Conservation (phyloP, 1,140 invertebrate species). For the Drosophila busckii region DNA sequence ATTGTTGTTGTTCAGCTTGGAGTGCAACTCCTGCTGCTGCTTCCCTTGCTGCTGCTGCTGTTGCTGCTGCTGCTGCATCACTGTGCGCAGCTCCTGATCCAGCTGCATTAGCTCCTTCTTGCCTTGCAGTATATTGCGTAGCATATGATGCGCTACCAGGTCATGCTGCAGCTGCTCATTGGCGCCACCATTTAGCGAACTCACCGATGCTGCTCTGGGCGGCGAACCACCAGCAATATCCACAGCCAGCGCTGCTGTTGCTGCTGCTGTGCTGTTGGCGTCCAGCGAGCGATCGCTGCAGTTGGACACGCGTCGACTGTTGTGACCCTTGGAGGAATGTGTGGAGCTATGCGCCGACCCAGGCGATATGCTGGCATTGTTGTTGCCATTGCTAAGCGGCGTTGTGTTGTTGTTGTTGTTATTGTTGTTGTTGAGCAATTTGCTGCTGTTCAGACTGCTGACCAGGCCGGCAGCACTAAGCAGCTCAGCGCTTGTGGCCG, state of each 20-base stretch:
- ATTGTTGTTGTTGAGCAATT: constrained; percentile 57
- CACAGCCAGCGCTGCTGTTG: constrained; percentile 27
- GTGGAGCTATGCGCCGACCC: constrained; percentile 50
- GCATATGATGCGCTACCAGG: constrained; percentile 89
- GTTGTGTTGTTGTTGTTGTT: constrained; percentile 46
- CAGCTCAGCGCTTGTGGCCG: constrained; percentile 73
- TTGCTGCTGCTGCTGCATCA: constrained; percentile 80
- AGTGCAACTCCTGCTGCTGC: constrained; percentile 80
- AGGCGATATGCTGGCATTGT: constrained; percentile 50
- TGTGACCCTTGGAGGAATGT: constrained; percentile 34
- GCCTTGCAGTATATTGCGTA: constrained; percentile 89
- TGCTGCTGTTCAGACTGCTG: constrained; percentile 53
- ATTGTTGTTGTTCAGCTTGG: constrained; percentile 76
- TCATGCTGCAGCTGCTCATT: constrained; percentile 79
- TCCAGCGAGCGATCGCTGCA: constrained; percentile 73
- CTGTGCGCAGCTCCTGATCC: constrained; percentile 81
- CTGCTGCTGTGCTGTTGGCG: constrained; percentile 15
- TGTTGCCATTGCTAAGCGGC: constrained; percentile 53
- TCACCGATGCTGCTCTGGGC: constrained; percentile 60
- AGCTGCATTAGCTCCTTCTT: constrained; percentile 87
- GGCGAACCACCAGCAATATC: constrained; percentile 49
- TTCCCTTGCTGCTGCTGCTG: constrained; percentile 80
- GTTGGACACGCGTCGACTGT: constrained; percentile 59
- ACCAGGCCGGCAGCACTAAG: constrained; percentile 52
- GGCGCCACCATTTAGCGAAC: constrained; percentile 59